These are phyloP conservation scores for Acomys russatus DNA, from an alignment of 2,797 vertebrate species.

Conservation along the genomic window DNA sequence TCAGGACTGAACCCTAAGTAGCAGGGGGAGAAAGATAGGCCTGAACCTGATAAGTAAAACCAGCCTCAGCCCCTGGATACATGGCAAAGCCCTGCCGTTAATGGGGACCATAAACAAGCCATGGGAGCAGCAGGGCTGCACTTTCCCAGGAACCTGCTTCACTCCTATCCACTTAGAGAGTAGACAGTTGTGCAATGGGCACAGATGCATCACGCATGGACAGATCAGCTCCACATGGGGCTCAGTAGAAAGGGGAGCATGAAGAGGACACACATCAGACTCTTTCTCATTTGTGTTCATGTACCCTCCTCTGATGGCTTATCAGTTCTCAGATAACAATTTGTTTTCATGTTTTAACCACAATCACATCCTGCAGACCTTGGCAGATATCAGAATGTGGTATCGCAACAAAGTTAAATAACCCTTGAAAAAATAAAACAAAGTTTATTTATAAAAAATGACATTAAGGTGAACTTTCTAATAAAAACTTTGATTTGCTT, in stretches of 20 bases:
- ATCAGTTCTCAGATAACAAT: constrained; percentile 75
- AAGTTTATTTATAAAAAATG: constrained; percentile 76
- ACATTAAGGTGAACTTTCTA: constrained; percentile 82
- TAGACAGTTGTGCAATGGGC: constrained; percentile 62
- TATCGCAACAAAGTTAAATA: constrained; percentile 77
- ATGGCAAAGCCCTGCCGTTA: constrained; percentile 87
- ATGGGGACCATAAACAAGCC: constrained; percentile 86
- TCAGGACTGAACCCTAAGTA: constrained; percentile 82
- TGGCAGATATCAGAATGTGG: constrained; percentile 72
- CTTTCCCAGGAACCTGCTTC: constrained; percentile 75
- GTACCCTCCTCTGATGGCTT: constrained; percentile 61
- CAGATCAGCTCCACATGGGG: neutral
- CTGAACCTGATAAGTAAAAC: constrained; percentile 91
- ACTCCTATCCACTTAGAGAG: constrained; percentile 70
- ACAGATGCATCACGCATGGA: constrained; percentile 55
- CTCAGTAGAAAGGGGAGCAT: neutral
- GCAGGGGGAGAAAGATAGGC: constrained; percentile 88
- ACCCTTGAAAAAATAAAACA: constrained; percentile 80
- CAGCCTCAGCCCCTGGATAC: constrained; percentile 87
- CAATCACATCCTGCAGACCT: constrained; percentile 73
- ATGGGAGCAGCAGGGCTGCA: constrained; percentile 82
- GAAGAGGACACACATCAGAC: neutral
- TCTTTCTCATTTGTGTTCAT: constrained; percentile 64
- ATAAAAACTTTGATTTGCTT: constrained; percentile 78
- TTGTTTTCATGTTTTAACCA: constrained; percentile 77